Evolutionary conservation across 2,797 vertebrate genomes (phyloP), one percentile per base, ranked within the genome.

Genomic region (Garrulus glandarius): DNA sequence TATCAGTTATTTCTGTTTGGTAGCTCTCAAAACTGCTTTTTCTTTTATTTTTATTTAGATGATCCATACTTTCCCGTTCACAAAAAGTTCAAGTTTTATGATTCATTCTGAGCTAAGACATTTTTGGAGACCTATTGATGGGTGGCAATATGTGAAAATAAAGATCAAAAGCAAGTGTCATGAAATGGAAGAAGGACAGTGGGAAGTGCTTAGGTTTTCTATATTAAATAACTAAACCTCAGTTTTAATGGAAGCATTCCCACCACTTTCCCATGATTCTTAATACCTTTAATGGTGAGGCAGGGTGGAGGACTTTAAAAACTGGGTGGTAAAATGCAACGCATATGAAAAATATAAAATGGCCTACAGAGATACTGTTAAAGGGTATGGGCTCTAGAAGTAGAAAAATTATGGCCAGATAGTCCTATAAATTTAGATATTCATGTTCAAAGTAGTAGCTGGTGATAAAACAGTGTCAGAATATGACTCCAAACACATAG

Each of bases 1-100:
- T 49, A 44, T 70, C 13, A 13, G 5, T 76, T 92, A 50, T 56
- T 85, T 92, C 17, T 64, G 30, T 32, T 32, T 50, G 11, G 5
- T 71, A 74, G 63, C 20, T 71, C 13, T 89, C 13, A 47, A 49
- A 70, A 27, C 4, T 32, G 10, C 12, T 36, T 91, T 84, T 55
- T 36, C 12, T 69, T 79, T 44, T 61, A 15, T 36, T 76, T 92
- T 8, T 49, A 14, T 59, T 10, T 4, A 85, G 10, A 26, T 0
- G 0, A 41, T 55, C 5, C 1, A 1, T 71, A 2, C 22, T 72
- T 60, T 50, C 47, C 69, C 24, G 4, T 49, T 71, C 2, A 7
- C 9, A 22, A 17, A 46, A 46, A 79, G 17, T 7, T 43, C 2
- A 29, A 46, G 19, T 53, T 87, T 57, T 11, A 50, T 79, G 6